Evolutionary conservation across 2,888 invertebrate genomes (phyloP).

Genomic region (Sthenelais limicola): DNA sequence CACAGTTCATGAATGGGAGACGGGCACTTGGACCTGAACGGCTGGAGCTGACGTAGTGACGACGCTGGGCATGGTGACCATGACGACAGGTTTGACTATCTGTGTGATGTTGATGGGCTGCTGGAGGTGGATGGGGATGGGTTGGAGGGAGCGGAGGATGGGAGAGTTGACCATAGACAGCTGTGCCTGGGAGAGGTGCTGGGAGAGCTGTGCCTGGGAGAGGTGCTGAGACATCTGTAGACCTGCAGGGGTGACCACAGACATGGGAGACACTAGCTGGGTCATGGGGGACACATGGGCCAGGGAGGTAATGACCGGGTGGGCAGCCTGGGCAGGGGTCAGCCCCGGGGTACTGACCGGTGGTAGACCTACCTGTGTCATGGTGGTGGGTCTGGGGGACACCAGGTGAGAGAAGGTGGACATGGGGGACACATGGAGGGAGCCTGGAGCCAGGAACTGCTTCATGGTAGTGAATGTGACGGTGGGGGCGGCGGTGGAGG

Average conservation of each 20-base stretch:
- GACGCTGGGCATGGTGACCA: slow-evolving; percentile 22
- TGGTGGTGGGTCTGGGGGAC: slow-evolving; percentile 47
- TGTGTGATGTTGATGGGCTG: slow-evolving; percentile 23
- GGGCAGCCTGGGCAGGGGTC: neutral
- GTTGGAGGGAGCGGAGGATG: slow-evolving; percentile 33
- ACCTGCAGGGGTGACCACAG: neutral
- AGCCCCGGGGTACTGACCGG: neutral
- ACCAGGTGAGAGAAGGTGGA: slow-evolving; percentile 41
- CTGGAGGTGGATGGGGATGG: slow-evolving; percentile 41
- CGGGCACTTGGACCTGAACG: slow-evolving; percentile 35
- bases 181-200: neutral
- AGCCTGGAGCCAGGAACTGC: slow-evolving; percentile 11
- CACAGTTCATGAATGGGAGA: slow-evolving; percentile 23
- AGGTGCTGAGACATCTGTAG: neutral
- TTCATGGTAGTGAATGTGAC: slow-evolving; percentile 31
- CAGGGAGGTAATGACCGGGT: slow-evolving; percentile 9
- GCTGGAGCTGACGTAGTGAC: slow-evolving; percentile 15
- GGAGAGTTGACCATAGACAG: slow-evolving; percentile 29
- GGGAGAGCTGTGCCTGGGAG: neutral
- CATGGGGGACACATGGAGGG: slow-evolving; percentile 9
- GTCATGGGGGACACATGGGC: slow-evolving; percentile 8
- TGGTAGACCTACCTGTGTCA: neutral
- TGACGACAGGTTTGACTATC: slow-evolving; percentile 17
- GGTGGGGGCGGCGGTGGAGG: neutral
- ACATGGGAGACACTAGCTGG: slow-evolving; percentile 12